Evolutionary conservation across 2,888 invertebrate genomes (phyloP), one percentile per base, ranked within the genome.

Genomic region (Lordiphosa fenestrarum): DNA sequence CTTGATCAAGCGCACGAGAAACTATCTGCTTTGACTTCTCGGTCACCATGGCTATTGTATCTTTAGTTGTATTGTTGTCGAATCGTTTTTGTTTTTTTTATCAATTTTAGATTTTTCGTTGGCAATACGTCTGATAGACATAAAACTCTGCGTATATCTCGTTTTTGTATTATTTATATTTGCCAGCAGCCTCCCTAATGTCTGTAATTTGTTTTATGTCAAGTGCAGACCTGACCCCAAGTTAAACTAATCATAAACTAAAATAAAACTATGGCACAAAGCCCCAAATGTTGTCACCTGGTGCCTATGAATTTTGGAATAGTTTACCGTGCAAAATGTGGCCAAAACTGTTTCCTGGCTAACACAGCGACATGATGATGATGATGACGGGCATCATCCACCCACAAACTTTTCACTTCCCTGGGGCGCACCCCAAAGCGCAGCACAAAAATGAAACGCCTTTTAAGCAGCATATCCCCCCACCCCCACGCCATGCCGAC

Each of bases 341-440:
- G 71, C 85, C 75, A 69, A 71, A 84, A 58, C 72, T 71, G 83
- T 60, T 71, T 75, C 61, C 85, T 64, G 85, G 84, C 58, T 69
- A 66, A 7, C 41, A 25, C 25, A 25, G 25, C 25, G 6, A 6
- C 25, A 25, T 25, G 25, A 25, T 10, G 42, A 23, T 30, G 60
- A 47, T 42, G 60, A 47, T 38, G 61, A 62, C 36, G 49, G 15
- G 15, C 15, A 15, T 15, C 15, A 15, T 15, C 63, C 44, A 15
- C 52, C 35, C 30, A 30, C 39, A 60, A 76, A 69, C 52, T 69
- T 67, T 72, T 47, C 48, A 55, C 60, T 61, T 40, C 53, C 57
- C 51, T 51, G 6, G 36, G 51, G 36, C 54, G 44, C 37, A 40
- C 47, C 44, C 52, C 69, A 80, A 66, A 58, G 69, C 53, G 53